A percentile compares a stretch with the other conserved stretches of the same genome.
phyloP scores from a whole-genome alignment of 2,113 vertebrate species.

The Atherinomorus stipes region DNA sequence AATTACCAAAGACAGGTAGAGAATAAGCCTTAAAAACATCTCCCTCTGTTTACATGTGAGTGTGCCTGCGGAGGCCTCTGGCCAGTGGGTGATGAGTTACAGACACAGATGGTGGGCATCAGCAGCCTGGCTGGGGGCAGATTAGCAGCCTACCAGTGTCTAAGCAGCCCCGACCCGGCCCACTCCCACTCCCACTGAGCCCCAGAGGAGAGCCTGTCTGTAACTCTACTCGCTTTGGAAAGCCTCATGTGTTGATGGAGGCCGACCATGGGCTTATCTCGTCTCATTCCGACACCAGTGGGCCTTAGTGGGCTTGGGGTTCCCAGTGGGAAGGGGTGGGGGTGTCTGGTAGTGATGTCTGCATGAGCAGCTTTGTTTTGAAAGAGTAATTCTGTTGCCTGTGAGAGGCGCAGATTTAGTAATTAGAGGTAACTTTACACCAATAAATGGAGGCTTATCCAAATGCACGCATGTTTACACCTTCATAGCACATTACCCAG shows the following conservation, averaged over 20 bases:
- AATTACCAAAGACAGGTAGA: conserved; percentile 62
- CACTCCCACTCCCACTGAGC: conserved; percentile 69
- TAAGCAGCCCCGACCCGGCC: conserved; percentile 55
- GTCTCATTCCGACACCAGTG: conserved; percentile 71
- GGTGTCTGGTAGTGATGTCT: conserved; percentile 40
- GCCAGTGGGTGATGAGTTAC: conserved; percentile 74
- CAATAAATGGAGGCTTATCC: conserved; percentile 33
- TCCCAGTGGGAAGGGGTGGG: conserved; percentile 48
- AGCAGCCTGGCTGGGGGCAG: conserved; percentile 70
- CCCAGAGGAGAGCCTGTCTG: conserved; percentile 74
- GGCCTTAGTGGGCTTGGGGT: conserved; percentile 55
- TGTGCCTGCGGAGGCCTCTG: conserved; percentile 67
- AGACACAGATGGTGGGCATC: conserved; percentile 84
- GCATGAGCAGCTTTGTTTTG: conserved; percentile 65
- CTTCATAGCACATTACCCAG: conserved; percentile 3
- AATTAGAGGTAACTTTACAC: conserved; percentile 58
- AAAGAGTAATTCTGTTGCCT: conserved; percentile 57
- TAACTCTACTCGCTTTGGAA: conserved; percentile 79
- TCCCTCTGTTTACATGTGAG: conserved; percentile 69
- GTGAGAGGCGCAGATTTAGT: conserved; percentile 53
- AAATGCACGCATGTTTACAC: conserved; percentile 17
- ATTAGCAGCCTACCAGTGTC: conserved; percentile 76
- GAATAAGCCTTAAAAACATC: conserved; percentile 48
- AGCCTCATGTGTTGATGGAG: conserved; percentile 80
- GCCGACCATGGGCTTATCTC: conserved; percentile 78